A percentile compares a stretch with the other conserved stretches of the same genome.
Evolutionary conservation across 2,797 vertebrate species (phyloP).

Genomic region (Pteronotus mesoamericanus): DNA sequence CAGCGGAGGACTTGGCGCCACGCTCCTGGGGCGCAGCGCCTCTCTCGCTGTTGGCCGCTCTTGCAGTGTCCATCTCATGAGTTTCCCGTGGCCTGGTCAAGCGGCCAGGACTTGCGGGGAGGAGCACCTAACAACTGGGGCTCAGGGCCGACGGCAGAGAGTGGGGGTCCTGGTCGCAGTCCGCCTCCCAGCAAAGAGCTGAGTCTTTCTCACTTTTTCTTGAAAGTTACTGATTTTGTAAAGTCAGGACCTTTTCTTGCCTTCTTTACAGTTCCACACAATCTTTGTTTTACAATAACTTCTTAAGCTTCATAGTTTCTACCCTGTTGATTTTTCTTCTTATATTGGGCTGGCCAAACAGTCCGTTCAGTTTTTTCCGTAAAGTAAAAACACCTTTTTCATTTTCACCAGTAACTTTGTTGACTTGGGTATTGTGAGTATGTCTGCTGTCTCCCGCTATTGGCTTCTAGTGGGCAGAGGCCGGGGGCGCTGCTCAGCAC

Average conservation of each 20-base stretch:
- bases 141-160: rapidly evolving
- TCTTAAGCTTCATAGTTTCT: not conserved
- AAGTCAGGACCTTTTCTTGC: not conserved
- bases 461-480: too few relatives aligned
- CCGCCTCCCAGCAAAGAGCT: not conserved
- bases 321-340: not conserved
- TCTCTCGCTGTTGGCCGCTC: not conserved
- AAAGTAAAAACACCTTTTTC: too few relatives aligned
- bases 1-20: too few relatives aligned
- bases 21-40: not conserved
- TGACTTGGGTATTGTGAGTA: too few relatives aligned
- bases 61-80: not conserved
- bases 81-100: not conserved
- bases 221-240: not conserved
- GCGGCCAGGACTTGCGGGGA: not conserved
- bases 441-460: too few relatives aligned
- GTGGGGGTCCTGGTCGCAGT: not conserved
- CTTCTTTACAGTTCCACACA: not conserved
- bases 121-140: too few relatives aligned
- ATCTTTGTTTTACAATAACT: not conserved
- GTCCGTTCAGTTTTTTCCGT: too few relatives aligned
- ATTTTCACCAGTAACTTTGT: too few relatives aligned
- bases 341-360: too few relatives aligned
- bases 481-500: too few relatives aligned
- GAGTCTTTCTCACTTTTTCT: not conserved